Evolutionary conservation across 2,888 invertebrate genomes (phyloP).

Genomic region (Stenodera caucasica): DNA sequence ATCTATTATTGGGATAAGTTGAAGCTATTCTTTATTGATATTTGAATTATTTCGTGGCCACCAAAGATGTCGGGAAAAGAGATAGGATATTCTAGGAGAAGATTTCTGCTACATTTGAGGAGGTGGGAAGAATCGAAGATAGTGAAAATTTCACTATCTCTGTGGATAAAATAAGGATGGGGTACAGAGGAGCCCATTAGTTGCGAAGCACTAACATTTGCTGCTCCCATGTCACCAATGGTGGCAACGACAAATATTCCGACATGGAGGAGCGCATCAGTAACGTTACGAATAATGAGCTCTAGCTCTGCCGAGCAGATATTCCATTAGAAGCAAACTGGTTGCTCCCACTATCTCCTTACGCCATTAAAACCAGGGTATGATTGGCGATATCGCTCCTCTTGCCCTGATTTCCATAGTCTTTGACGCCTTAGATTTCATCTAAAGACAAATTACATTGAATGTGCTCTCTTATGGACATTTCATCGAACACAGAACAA

Average conservation of each 20-base stretch:
- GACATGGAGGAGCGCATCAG: neutral
- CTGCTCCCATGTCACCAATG: neutral
- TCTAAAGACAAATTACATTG: neutral
- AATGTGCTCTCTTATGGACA: neutral
- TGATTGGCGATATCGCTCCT: neutral
- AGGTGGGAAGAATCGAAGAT: conserved; percentile 8
- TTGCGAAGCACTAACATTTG: neutral
- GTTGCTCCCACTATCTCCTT: neutral
- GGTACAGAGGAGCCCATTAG: neutral
- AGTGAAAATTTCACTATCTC: conserved; percentile 1
- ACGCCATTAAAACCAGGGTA: neutral
- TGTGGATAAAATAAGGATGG: conserved; percentile 1
- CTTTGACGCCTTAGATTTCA: neutral
- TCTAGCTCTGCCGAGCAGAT: neutral
- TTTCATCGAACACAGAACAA: conserved; percentile 8
- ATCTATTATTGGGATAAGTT: too few species aligned
- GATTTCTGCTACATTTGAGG: neutral
- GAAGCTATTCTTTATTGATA: too few species aligned
- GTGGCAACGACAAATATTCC: neutral
- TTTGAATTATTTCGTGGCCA: neutral
- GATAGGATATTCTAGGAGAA: conserved; percentile 1
- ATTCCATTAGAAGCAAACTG: conserved; percentile 5
- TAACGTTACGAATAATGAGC: neutral
- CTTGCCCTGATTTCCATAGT: neutral
- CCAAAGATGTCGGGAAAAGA: neutral